Percentiles rank a stretch among this genome's conserved stretches.
Conservation (phyloP, 2,888 invertebrate species). For the Athetis lepigone region DNA sequence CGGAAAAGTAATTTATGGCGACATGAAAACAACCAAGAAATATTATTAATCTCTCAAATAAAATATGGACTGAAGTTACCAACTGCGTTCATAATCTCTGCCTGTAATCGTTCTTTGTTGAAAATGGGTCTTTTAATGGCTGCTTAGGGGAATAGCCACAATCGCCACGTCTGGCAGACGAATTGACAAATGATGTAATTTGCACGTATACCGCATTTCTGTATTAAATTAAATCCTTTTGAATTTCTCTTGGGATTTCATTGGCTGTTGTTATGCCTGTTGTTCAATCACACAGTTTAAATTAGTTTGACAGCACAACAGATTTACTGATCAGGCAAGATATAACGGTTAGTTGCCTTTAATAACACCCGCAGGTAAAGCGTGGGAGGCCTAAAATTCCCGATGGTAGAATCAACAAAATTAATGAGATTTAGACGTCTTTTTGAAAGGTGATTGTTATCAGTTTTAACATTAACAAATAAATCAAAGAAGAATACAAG, state of each 20-base stretch:
- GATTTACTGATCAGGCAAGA: constrained; percentile 12
- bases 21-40: constrained; percentile 55
- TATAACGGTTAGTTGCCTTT: background rate
- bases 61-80: constrained; percentile 49
- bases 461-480: background rate
- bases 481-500: too few relatives aligned
- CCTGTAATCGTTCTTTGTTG: constrained; percentile 29
- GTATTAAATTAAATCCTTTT: constrained; percentile 2
- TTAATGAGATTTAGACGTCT: background rate
- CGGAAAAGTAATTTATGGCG: constrained; percentile 52
- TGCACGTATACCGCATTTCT: background rate
- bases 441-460: background rate
- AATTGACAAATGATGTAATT: constrained; percentile 16
- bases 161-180: constrained; percentile 17
- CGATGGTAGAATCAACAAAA: constrained; percentile 7
- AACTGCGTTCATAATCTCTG: constrained; percentile 42
- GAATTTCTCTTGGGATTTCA: constrained; percentile 9
- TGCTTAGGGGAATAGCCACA: constrained; percentile 13
- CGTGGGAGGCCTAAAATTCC: constrained; percentile 12
- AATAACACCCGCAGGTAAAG: background rate
- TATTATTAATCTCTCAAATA: constrained; percentile 56
- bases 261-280: constrained; percentile 11
- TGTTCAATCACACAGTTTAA: background rate
- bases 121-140: constrained; percentile 38
- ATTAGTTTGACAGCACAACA: constrained; percentile 12